These are phyloP conservation scores for Tympanuchus pallidicinctus DNA, from an alignment of 2,113 vertebrate genomes.

Conservation along the genomic window DNA sequence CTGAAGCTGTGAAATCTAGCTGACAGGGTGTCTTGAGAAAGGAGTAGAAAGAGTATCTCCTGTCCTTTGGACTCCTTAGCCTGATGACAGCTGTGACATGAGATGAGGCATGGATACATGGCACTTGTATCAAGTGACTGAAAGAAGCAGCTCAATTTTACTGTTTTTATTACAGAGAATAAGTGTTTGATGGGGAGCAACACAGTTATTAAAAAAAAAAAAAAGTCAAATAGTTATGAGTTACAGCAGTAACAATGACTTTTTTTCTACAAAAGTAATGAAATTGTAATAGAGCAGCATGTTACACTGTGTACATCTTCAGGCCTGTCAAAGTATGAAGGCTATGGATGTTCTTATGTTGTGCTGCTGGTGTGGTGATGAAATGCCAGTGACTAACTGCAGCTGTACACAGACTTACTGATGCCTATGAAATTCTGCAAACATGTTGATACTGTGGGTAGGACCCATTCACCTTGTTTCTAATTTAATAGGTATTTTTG, in stretches of 20 bases:
- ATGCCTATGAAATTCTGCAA: slow-evolving; percentile 55
- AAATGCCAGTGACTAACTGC: background rate
- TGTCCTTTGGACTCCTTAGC: background rate
- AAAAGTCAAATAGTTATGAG: background rate
- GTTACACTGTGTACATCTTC: background rate
- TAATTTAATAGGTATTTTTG: slow-evolving; percentile 75
- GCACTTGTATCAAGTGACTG: background rate
- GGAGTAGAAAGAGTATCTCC: background rate
- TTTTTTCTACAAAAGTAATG: slow-evolving; percentile 52
- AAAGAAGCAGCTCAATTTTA: slow-evolving; percentile 1
- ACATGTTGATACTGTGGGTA: slow-evolving; percentile 17
- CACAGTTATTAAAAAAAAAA: slow-evolving; percentile 18
- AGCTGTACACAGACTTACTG: background rate
- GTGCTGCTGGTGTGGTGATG: background rate
- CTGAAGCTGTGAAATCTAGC: background rate
- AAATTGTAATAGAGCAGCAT: background rate
- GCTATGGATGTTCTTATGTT: background rate
- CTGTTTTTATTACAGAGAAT: background rate
- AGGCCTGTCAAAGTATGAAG: background rate
- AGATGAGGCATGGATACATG: background rate
- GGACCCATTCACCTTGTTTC: slow-evolving; percentile 57
- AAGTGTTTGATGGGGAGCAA: background rate
- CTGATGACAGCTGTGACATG: background rate
- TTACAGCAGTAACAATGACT: slow-evolving; percentile 29
- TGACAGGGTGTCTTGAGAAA: background rate